These are phyloP conservation scores for Thera britannica DNA, from an alignment of 2,888 invertebrate species.

Conservation along the genomic window DNA sequence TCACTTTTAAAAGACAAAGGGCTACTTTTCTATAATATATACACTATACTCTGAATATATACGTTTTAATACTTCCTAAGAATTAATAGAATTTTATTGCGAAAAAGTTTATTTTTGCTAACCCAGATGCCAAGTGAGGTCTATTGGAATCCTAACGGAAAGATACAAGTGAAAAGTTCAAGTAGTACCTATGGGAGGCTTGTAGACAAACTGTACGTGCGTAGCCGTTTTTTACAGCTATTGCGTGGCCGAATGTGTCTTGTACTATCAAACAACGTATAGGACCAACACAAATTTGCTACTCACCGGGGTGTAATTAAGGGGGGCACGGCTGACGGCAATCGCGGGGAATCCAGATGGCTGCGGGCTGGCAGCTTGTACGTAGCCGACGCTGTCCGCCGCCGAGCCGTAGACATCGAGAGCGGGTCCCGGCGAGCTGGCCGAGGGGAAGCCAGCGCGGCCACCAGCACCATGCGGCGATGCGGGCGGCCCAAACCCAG, in stretches of 20 bases:
- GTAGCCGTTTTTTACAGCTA: too few relatives aligned
- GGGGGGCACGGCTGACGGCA: slow-evolving; percentile 96
- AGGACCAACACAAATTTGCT: not conserved
- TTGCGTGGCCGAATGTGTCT: too few relatives aligned
- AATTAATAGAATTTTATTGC: too few relatives aligned
- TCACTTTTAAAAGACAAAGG: too few relatives aligned
- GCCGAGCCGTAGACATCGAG: slow-evolving; percentile 97
- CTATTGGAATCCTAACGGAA: too few relatives aligned
- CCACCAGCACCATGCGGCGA: slow-evolving; percentile 91
- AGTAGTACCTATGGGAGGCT: too few relatives aligned
- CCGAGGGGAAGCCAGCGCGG: slow-evolving; percentile 93
- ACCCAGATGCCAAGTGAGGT: too few relatives aligned
- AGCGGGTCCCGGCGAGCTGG: slow-evolving; percentile 95
- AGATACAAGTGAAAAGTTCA: too few relatives aligned
- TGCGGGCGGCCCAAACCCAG: slow-evolving; percentile 92
- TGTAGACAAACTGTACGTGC: too few relatives aligned
- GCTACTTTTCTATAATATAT: too few relatives aligned
- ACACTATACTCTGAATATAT: not conserved
- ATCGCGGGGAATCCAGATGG: slow-evolving; percentile 97
- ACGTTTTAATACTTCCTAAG: not conserved
- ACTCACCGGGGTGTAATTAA: slow-evolving; percentile 96
- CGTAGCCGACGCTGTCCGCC: slow-evolving; percentile 95
- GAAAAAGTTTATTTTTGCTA: too few relatives aligned
- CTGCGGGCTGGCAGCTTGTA: slow-evolving; percentile 98
- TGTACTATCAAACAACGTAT: not conserved